Base-by-base conservation (phyloP, 2,888 invertebrate genomes). In the Herminia tarsipennalis region DNA sequence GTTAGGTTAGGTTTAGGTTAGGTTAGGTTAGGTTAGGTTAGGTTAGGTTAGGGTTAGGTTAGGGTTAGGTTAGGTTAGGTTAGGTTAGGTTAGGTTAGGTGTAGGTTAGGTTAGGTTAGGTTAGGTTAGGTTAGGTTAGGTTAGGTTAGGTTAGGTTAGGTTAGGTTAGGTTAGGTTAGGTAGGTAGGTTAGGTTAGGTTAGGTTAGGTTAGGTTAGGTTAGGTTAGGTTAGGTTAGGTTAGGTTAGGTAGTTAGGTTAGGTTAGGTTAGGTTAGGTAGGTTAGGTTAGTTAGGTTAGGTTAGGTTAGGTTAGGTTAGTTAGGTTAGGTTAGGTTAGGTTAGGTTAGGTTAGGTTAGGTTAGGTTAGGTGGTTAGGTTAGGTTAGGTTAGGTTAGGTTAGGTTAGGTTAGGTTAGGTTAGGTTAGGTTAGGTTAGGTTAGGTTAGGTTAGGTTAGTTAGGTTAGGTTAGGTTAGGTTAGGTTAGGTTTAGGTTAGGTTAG, bases 161-260 rank as follows among this genome's bases (percentile, higher is more conserved):
- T 44, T 44, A 44, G 46, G 46, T 46, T 46, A 46, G 46, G 46
- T 46, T 46, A 35, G 45, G 38, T 45, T 35, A 34, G 33, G 38
- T 50, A 50, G 50, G 4, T n/a, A n/a, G n/a, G n/a, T 25, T 8
- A n/a, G 25, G 51, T 51, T 51, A 51, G 50, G 50, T 50, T 50
- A 50, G 50, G 50, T 50, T 50, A 43, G 38, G 38, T 38, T 38
- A 50, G 50, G 51, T 51, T 51, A 51, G 51, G 43, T 43, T 43
- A 28, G 27, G 27, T 28, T 28, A 28, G 27, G 27, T 28, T 13
- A 13, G 36, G 43, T 49, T 45, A 49, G 54, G 50, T 55, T 51
- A 50, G 55, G 51, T 47, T 51, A 35, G 47, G 55, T 43, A 36
- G 47, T 41, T 47, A 32, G 32, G 41, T 46, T 47, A 47, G 47